These are phyloP conservation scores for Hybognathus amarus DNA, from an alignment of 2,797 vertebrate species.

Conservation along the genomic window DNA sequence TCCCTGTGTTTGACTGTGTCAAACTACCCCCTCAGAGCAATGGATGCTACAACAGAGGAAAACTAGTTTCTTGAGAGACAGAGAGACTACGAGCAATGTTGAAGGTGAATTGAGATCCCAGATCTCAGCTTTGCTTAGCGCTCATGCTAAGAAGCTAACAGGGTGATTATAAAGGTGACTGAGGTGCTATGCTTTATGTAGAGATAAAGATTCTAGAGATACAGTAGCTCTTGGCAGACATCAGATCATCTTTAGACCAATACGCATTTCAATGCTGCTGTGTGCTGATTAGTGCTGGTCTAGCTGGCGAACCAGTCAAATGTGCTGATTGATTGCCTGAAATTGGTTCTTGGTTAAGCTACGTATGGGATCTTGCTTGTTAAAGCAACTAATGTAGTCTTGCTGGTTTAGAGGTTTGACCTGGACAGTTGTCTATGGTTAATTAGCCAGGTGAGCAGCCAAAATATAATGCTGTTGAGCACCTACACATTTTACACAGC, in stretches of 20 bases:
- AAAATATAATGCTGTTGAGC: neutral
- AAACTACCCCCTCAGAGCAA: slow-evolving; percentile 70
- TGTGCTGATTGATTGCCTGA: neutral
- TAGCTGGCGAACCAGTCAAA: neutral
- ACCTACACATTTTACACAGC: neutral
- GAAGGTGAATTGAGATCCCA: slow-evolving; percentile 69
- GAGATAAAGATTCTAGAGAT: neutral
- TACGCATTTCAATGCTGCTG: neutral
- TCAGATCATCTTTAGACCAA: neutral
- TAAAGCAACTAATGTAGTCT: neutral
- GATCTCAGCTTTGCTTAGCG: slow-evolving; percentile 35
- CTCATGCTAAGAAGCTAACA: slow-evolving; percentile 27
- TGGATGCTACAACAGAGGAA: slow-evolving; percentile 78
- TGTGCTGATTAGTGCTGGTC: slow-evolving; percentile 27
- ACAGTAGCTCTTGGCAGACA: neutral
- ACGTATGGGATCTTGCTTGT: neutral
- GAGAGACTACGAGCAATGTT: slow-evolving; percentile 58
- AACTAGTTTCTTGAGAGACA: slow-evolving; percentile 60
- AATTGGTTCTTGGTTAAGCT: slow-evolving; percentile 1
- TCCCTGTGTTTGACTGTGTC: slow-evolving; percentile 17
- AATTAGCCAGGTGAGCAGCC: neutral
- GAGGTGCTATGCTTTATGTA: slow-evolving; percentile 35
- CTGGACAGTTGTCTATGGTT: neutral
- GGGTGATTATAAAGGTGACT: neutral
- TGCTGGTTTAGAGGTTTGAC: slow-evolving; percentile 15